phyloP scores from a whole-genome alignment of 2,113 vertebrate genomes.

The Gymnocephalus cernua region DNA sequence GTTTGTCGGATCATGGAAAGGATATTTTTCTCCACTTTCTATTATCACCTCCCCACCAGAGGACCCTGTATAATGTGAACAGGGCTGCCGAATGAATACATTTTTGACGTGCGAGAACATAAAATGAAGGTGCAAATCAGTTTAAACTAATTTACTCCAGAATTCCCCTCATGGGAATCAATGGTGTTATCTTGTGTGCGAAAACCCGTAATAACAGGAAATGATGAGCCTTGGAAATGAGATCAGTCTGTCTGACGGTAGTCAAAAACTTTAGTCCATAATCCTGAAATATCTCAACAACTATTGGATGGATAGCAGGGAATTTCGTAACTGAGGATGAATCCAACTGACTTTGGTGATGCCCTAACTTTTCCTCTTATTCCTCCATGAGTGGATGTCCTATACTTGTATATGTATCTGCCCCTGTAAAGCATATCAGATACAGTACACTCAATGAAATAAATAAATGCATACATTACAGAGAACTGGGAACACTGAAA shows the following conservation, averaged over 20 bases:
- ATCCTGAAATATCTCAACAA: too few species aligned
- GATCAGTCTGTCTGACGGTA: neutral
- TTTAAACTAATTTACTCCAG: neutral
- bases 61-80: neutral
- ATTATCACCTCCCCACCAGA: conserved; percentile 4
- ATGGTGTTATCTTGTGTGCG: neutral
- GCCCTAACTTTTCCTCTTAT: neutral
- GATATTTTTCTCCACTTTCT: neutral
- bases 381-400: neutral
- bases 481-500: neutral
- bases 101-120: neutral
- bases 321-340: neutral
- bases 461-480: neutral
- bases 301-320: too few species aligned
- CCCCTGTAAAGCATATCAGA: too few species aligned
- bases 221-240: neutral
- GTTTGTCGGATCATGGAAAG: neutral
- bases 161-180: neutral
- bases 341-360: neutral
- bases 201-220: neutral
- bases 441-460: too few species aligned
- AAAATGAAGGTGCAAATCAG: neutral
- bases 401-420: neutral
- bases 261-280: too few species aligned
- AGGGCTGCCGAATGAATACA: neutral